phyloP scores from a whole-genome alignment of 2,888 invertebrate species.

The Calliopum simillimum region DNA sequence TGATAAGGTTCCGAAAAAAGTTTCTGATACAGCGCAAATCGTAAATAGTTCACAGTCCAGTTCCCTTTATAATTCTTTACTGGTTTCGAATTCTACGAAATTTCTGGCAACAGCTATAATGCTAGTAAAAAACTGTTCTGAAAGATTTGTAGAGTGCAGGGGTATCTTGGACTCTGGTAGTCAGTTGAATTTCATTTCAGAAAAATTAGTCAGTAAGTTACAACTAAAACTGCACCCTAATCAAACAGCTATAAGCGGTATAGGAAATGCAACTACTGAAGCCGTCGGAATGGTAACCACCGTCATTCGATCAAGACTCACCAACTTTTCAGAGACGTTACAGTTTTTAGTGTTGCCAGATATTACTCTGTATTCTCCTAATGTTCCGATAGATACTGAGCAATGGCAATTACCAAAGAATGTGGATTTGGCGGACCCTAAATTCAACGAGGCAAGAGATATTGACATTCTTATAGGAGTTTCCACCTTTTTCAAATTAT shows the following conservation, averaged over 20 bases:
- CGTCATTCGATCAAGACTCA: not conserved
- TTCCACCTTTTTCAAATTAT: slow-evolving; percentile 1
- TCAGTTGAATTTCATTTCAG: slow-evolving; percentile 17
- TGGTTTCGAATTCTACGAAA: slow-evolving; percentile 1
- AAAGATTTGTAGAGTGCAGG: not conserved
- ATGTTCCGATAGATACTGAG: not conserved
- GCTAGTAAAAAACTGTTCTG: not conserved
- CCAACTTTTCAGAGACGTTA: slow-evolving; percentile 2
- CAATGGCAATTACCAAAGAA: not conserved
- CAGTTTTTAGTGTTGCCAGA: not conserved
- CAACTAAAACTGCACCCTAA: not conserved
- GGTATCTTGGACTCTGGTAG: slow-evolving; percentile 19
- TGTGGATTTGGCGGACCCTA: not conserved
- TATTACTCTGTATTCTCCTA: slow-evolving; percentile 8
- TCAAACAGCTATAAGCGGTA: no score
- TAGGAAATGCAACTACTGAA: not conserved
- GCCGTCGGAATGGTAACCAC: not conserved
- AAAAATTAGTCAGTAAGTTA: not conserved
- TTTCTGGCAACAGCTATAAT: slow-evolving; percentile 4
- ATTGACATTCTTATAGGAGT: slow-evolving; percentile 1
- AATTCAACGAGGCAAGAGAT: not conserved
- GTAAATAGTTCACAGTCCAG: not conserved
- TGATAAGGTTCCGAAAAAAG: no score
- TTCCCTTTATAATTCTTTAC: slow-evolving; percentile 1
- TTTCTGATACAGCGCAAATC: not conserved